phyloP scores from a whole-genome alignment of 2,113 vertebrate genomes.

The Platysteira castanea region DNA sequence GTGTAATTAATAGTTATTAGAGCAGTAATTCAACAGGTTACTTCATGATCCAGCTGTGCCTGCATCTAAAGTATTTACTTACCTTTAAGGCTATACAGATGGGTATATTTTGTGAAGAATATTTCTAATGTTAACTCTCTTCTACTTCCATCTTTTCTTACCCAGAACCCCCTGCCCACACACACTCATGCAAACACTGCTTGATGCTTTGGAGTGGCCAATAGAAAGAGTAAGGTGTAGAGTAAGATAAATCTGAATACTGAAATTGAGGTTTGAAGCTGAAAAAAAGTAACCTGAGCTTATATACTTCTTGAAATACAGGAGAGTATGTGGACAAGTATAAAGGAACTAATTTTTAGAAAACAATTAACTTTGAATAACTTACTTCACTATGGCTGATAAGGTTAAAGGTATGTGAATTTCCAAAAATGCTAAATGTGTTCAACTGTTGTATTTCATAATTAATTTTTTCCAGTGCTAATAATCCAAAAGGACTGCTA shows the following conservation, averaged over 20 bases:
- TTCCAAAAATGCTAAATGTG: neutral
- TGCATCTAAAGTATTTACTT: neutral
- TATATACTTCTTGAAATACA: neutral
- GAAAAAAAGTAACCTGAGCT: neutral
- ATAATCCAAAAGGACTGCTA: slow-evolving; percentile 88
- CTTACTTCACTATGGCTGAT: neutral
- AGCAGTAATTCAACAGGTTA: neutral
- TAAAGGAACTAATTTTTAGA: neutral
- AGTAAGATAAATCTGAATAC: neutral
- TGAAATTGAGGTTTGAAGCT: neutral
- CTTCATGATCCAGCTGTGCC: neutral
- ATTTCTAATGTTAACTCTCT: neutral
- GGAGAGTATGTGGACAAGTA: neutral
- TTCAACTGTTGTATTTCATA: neutral
- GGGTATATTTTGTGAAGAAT: neutral
- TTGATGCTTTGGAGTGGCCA: neutral
- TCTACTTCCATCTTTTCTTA: neutral
- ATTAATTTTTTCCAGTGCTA: slow-evolving; percentile 72
- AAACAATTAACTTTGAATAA: neutral
- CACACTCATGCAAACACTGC: neutral
- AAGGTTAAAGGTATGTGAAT: neutral
- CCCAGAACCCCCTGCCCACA: neutral
- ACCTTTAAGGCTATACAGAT: neutral
- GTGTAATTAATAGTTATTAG: neutral
- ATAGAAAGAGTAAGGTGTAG: neutral